Evolutionary conservation across 2,797 vertebrate species (phyloP), one percentile per base, ranked within the genome.

Genomic region (Sciurus vulgaris): DNA sequence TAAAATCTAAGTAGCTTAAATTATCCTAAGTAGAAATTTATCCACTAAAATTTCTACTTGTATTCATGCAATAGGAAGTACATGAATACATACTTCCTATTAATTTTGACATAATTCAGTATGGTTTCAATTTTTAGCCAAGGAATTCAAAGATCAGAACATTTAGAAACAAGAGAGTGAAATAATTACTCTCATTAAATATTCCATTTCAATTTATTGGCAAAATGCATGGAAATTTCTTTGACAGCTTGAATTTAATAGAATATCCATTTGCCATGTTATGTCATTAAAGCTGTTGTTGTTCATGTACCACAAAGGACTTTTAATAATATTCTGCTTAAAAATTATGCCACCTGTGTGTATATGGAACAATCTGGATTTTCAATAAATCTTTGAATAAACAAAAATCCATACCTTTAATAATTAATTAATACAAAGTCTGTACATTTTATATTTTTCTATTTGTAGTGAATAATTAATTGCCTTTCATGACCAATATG

Each of bases 91-190:
- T 49, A 72, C 38, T 63, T 78, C 13, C 7, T 91, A 35, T 74
- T 93, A 84, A 81, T 93, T 92, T 93, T 73, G 20, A 24, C 5
- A 63, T 70, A 86, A 84, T 88, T 88, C 30, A 69, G 1, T 65
- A 67, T 24, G 7, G 67, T 78, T 79, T 93, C 49, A 82, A 86
- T 44, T 82, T 20, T 95, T 49, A 93, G 33, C 47, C 18, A 91
- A 82, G 56, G 28, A 92, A 70, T 10, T 73, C 13, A 86, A 88
- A 95, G 11, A 54, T 61, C 7, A 33, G 4, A 77, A 74, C 4
- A 65, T 17, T 7, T 49, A 26, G 89, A 74, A 88, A 81, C 9
- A 83, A 47, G 65, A 44, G 9, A 72, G 2, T 89, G 15, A 59
- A 74, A 41, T 85, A 35, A 56, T 73, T 93, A 65, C 9, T 65